Evolutionary conservation across 2,113 vertebrate species (phyloP).

Genomic region (Ciconia maguari): DNA sequence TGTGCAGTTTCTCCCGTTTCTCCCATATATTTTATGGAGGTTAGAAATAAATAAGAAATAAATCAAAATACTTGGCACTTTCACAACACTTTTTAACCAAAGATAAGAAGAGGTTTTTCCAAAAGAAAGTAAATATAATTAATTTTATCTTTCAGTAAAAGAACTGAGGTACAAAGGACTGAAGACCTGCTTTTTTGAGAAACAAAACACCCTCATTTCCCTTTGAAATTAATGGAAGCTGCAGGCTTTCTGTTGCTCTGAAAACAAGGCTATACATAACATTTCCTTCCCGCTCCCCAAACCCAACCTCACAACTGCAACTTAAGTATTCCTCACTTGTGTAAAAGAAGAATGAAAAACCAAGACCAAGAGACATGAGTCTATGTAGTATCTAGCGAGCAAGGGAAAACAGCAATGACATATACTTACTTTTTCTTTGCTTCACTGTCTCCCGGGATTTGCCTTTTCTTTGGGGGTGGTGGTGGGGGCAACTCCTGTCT

Average conservation of each 20-base stretch:
- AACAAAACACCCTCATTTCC: accelerated
- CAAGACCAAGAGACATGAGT: neutral
- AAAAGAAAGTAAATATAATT: neutral
- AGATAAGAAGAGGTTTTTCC: neutral
- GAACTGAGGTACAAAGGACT: neutral
- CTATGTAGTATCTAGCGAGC: neutral
- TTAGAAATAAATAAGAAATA: neutral
- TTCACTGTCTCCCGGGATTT: constrained; percentile 82
- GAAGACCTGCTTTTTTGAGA: neutral
- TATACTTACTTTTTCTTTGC: constrained; percentile 82
- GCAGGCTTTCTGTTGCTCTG: neutral
- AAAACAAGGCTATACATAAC: neutral
- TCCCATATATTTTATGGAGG: neutral
- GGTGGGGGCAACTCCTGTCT: constrained; percentile 79
- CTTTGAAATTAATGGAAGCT: neutral
- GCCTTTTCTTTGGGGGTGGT: constrained; percentile 87
- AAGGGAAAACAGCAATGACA: neutral
- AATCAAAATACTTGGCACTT: neutral
- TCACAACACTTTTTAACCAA: neutral
- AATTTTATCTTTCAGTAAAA: neutral
- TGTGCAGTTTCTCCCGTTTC: neutral
- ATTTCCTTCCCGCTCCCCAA: neutral
- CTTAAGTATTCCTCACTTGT: neutral
- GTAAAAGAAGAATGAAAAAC: neutral
- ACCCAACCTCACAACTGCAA: neutral